A percentile compares a stretch with the other conserved stretches of the same genome.
Conservation (phyloP, 2,797 vertebrate genomes). For the Danio aesculapii region DNA sequence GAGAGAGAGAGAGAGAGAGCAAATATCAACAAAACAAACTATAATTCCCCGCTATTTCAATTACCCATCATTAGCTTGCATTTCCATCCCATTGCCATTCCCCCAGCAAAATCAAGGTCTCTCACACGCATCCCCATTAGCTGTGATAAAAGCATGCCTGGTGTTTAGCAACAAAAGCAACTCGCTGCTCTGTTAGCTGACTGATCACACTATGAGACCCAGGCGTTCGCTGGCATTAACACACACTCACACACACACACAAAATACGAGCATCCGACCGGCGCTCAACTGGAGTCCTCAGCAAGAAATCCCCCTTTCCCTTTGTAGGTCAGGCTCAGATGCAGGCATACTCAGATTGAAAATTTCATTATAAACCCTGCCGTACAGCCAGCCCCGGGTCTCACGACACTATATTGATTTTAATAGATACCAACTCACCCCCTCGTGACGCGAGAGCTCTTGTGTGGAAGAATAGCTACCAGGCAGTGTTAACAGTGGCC, state of each 20-base stretch:
- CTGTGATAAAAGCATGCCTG: conserved; percentile 62
- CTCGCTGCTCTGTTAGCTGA: conserved; percentile 46
- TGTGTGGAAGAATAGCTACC: conserved; percentile 74
- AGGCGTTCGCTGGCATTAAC: conserved; percentile 54
- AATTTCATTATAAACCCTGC: conserved; percentile 59
- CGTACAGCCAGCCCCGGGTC: conserved; percentile 50
- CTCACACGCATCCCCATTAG: conserved; percentile 69
- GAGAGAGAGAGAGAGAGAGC: neutral
- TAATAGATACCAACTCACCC: conserved; percentile 83
- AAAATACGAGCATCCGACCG: conserved; percentile 39
- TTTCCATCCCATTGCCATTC: conserved; percentile 64
- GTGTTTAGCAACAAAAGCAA: conserved; percentile 60
- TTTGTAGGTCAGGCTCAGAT: conserved; percentile 71
- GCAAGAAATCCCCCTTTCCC: conserved; percentile 58
- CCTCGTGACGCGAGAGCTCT: conserved; percentile 79
- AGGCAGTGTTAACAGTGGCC: conserved; percentile 72
- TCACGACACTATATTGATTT: conserved; percentile 65
- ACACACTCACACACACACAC: conserved; percentile 39
- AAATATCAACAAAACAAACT: conserved; percentile 45
- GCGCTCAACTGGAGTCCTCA: conserved; percentile 39
- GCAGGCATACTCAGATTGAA: conserved; percentile 70
- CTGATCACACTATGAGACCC: conserved; percentile 54
- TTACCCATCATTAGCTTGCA: conserved; percentile 67
- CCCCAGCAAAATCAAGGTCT: conserved; percentile 69
- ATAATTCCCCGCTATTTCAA: conserved; percentile 62